phyloP scores from a whole-genome alignment of 1,140 invertebrate genomes.

The Anastatus disparis region DNA sequence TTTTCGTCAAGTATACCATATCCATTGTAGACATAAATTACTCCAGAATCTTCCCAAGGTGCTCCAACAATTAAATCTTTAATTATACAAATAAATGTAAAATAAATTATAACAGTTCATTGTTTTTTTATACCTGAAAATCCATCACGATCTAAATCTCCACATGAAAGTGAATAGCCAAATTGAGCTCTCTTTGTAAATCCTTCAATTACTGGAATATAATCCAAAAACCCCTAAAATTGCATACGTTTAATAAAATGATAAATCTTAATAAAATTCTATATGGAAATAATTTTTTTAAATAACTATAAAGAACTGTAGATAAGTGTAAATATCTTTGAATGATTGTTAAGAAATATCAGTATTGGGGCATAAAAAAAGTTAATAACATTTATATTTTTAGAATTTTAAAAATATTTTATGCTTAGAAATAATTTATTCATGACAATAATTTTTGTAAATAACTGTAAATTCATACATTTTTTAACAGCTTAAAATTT shows the following conservation, averaged over 20 bases:
- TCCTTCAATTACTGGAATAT: conserved; percentile 65
- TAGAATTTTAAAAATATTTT: too few relatives aligned
- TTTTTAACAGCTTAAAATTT: too few relatives aligned
- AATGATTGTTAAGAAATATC: neutral
- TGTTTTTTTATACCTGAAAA: conserved; percentile 60
- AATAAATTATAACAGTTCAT: neutral
- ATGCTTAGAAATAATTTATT: too few relatives aligned
- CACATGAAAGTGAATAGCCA: conserved; percentile 70
- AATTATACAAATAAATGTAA: neutral
- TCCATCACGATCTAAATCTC: conserved; percentile 75
- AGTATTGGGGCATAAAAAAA: too few relatives aligned
- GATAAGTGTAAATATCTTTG: too few relatives aligned
- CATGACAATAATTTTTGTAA: too few relatives aligned
- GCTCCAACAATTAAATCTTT: conserved; percentile 76
- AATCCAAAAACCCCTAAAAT: conserved; percentile 45
- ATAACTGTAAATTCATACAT: too few relatives aligned
- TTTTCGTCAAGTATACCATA: conserved; percentile 59
- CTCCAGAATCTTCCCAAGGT: conserved; percentile 73
- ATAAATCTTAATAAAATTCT: too few relatives aligned
- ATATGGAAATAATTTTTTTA: too few relatives aligned
- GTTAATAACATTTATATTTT: too few relatives aligned
- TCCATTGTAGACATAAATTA: conserved; percentile 75
- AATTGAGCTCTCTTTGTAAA: conserved; percentile 68
- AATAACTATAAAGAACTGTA: too few relatives aligned
- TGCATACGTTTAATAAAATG: neutral